Evolutionary conservation across 2,888 invertebrate species (phyloP).

Genomic region (Drosophila lutescens): DNA sequence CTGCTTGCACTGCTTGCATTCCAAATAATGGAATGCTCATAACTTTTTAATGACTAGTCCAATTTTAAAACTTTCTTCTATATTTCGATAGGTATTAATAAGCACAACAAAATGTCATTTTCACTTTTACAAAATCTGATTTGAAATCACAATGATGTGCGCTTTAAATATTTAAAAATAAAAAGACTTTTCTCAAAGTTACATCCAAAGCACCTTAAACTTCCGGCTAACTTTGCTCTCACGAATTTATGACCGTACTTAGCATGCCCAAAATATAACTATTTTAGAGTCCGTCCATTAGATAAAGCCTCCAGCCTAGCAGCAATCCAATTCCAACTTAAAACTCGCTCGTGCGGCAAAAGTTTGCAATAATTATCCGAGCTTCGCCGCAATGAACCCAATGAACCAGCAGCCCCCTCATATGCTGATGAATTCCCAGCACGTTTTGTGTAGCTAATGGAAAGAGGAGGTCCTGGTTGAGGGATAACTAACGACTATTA

Average conservation of each 20-base stretch:
- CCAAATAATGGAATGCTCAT: no score
- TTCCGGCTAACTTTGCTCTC: slow-evolving; percentile 16
- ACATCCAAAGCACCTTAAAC: no score
- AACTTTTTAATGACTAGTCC: no score
- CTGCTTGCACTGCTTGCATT: no score
- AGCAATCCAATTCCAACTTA: slow-evolving; percentile 2
- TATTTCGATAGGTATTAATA: no score
- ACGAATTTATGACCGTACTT: slow-evolving; percentile 1
- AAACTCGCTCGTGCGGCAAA: slow-evolving; percentile 11
- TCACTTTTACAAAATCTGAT: no score
- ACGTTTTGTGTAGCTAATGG: slow-evolving; percentile 7
- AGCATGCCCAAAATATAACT: neutral
- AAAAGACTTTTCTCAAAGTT: no score
- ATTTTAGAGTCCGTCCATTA: slow-evolving; percentile 1
- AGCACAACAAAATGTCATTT: no score
- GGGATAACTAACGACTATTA: slow-evolving; percentile 55
- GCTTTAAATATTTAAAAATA: no score
- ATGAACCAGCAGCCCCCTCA: slow-evolving; percentile 2
- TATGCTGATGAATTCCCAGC: slow-evolving; percentile 37
- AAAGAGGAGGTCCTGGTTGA: neutral
- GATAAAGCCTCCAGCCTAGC: neutral
- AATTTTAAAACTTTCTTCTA: no score
- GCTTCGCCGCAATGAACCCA: slow-evolving; percentile 56
- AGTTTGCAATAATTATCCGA: slow-evolving; percentile 61
- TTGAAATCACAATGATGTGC: no score